phyloP scores from a whole-genome alignment of 2,888 invertebrate species.

The Eupsilia transversa region DNA sequence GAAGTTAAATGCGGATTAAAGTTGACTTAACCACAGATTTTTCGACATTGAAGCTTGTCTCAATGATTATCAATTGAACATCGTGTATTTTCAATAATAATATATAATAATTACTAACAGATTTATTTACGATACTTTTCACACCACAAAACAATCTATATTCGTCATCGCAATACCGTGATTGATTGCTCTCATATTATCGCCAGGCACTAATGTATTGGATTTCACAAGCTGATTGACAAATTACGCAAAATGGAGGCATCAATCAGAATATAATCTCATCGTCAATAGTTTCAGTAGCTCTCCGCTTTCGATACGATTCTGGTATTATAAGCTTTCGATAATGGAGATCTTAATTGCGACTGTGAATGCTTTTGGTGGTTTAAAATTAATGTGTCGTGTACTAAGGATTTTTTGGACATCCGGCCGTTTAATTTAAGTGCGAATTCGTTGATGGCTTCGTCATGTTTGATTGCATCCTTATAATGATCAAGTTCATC shows the following conservation, averaged over 20 bases:
- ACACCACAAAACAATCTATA: not conserved
- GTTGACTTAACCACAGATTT: not conserved
- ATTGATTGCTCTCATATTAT: constrained; percentile 46
- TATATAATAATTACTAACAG: not conserved
- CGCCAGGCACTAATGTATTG: constrained; percentile 51
- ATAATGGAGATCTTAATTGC: constrained; percentile 18
- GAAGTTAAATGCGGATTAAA: not conserved
- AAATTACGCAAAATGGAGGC: constrained; percentile 31
- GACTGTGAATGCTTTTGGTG: not conserved
- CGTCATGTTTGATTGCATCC: not conserved
- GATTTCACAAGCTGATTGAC: constrained; percentile 16
- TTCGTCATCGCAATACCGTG: constrained; percentile 11
- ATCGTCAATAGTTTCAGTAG: not conserved
- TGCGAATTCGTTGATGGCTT: not conserved
- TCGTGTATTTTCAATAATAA: not conserved
- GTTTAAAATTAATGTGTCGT: not conserved
- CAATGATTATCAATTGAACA: not conserved
- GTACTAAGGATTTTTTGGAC: not conserved
- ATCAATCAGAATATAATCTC: constrained; percentile 27
- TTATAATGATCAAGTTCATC: not conserved
- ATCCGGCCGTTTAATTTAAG: not conserved
- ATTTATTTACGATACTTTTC: not conserved
- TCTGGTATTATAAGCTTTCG: not conserved
- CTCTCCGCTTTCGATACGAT: not conserved
- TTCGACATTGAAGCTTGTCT: not conserved